phyloP scores from a whole-genome alignment of 1,140 invertebrate genomes.

The Camponotus pennsylvanicus region DNA sequence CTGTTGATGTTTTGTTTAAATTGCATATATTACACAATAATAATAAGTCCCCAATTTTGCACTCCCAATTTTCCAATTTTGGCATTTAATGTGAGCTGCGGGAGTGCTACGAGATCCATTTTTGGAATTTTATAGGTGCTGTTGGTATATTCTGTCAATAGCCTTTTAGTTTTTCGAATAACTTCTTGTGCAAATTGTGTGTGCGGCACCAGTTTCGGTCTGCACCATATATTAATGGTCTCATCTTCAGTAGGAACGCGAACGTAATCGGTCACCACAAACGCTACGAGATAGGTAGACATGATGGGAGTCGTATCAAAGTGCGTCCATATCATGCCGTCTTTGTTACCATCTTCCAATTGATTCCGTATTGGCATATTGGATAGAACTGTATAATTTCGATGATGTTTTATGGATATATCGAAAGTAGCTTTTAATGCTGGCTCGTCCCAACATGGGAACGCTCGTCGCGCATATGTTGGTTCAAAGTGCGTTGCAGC shows the following conservation, averaged over 20 bases:
- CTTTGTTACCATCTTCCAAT: conserved; percentile 43
- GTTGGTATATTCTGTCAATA: conserved; percentile 76
- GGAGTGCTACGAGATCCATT: conserved; percentile 89
- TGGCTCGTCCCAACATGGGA: conserved; percentile 93
- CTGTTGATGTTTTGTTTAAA: background rate
- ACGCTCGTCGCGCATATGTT: conserved; percentile 89
- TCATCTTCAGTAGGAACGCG: conserved; percentile 55
- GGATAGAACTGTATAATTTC: conserved; percentile 83
- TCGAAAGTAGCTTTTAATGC: conserved; percentile 87
- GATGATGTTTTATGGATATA: conserved; percentile 85
- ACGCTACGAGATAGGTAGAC: conserved; percentile 93
- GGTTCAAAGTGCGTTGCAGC: conserved; percentile 90
- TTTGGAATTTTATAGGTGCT: conserved; percentile 78
- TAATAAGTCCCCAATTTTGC: conserved; percentile 91
- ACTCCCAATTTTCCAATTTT: no score
- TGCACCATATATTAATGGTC: conserved; percentile 86
- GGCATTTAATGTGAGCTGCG: no score
- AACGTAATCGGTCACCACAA: conserved; percentile 90
- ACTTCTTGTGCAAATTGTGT: conserved; percentile 85
- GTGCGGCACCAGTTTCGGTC: conserved; percentile 86
- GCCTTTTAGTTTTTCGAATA: conserved; percentile 77
- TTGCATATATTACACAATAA: conserved; percentile 85
- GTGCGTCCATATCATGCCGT: conserved; percentile 26
- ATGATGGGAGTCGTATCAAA: conserved; percentile 84
- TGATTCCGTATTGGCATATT: conserved; percentile 84